Evolutionary conservation across 1,140 invertebrate species (phyloP), one percentile per base, ranked within the genome.

Genomic region (Achroia grisella): DNA sequence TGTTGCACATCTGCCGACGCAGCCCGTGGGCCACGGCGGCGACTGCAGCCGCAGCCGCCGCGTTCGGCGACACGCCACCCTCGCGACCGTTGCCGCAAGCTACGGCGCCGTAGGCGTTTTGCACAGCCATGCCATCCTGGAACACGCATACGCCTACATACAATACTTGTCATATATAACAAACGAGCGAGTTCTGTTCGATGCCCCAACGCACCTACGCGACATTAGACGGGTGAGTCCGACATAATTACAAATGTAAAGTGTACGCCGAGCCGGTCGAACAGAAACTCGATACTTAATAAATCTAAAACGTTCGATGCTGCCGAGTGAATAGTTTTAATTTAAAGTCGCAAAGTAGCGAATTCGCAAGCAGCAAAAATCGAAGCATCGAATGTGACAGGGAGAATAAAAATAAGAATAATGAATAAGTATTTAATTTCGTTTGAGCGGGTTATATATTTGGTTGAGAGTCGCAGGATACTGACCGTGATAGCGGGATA

Each of bases 1-100:
- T 83, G 47, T 78, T 85, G 80, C 84, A 86, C 75, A 85, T 84
- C 57, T 86, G 84, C 4, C 82, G 80, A 14, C 82, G 79, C 36
- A 86, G 74, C 60, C 89, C 89, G 82, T 92, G 90, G 27, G 91
- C 90, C 48, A 93, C 92, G 29, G 91, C 91, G 10, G 92, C 91
- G 41, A 93, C 91, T 52, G 91, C 91, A n/a, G 90, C 90, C 35
- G 90, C 90, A 48, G 92, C 90, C 12, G 91, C 91, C 5, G 92
- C 90, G 60, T 90, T 91, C 35, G 90, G 90, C 46, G 91, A 88
- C 64, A 91, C 66, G 55, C 89, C 82, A 60, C 89, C 87, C 77
- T 92, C 88, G 51, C 86, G 84, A 14, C 88, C 88, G 62, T 89
- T 88, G 53, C 87, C 87, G 62, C 86, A 88, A 6, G 80, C 62